Conservation (phyloP, 2,888 invertebrate species). For the Cyaniris semiargus region DNA sequence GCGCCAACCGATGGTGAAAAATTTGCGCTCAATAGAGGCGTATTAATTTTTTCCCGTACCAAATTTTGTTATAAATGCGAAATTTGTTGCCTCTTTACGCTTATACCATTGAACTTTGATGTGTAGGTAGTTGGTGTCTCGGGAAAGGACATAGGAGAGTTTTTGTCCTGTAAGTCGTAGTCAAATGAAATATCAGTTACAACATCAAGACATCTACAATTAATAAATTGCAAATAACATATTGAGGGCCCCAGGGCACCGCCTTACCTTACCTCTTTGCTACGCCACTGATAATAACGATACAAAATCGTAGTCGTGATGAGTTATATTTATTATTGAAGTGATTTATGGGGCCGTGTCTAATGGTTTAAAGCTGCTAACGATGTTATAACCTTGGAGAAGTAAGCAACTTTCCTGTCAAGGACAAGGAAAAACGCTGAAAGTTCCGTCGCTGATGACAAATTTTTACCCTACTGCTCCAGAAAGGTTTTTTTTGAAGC, state of each 20-base stretch:
- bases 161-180: too few relatives aligned
- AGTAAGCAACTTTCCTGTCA: not conserved
- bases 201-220: not conserved
- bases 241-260: not conserved
- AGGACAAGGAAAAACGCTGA: not conserved
- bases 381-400: conserved; percentile 3
- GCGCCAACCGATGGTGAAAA: not conserved
- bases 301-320: conserved; percentile 37
- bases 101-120: too few relatives aligned
- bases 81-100: too few relatives aligned
- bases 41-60: not conserved
- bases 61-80: too few relatives aligned
- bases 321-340: conserved; percentile 37
- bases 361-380: conserved; percentile 34
- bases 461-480: too few relatives aligned
- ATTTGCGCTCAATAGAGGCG: not conserved
- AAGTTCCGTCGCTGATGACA: not conserved
- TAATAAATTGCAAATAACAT: not conserved
- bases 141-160: too few relatives aligned
- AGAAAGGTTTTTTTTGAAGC: too few relatives aligned
- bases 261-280: not conserved
- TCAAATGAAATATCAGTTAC: too few relatives aligned
- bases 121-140: too few relatives aligned
- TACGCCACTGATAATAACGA: conserved; percentile 10
- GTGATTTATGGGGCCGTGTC: conserved; percentile 34